These are phyloP conservation scores for Diplodus puntazzo DNA, from an alignment of 2,797 vertebrate species.

Conservation along the genomic window DNA sequence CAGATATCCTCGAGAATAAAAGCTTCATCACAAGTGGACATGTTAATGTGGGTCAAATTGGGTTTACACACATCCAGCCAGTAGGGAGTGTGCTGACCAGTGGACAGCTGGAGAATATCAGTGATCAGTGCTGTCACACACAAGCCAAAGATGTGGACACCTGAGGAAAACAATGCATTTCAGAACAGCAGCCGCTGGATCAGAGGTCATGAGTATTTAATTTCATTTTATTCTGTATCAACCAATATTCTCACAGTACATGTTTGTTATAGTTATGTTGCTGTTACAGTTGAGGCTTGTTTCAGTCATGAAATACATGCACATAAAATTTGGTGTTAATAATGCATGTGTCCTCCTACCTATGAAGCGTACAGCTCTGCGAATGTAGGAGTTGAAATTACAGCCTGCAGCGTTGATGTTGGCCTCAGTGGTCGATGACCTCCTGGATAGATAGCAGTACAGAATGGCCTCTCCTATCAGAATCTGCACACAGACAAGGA, in stretches of 20 bases:
- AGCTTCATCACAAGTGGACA: conserved; percentile 93
- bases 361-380: conserved; percentile 95
- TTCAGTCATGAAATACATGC: background rate
- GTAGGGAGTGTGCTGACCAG: conserved; percentile 94
- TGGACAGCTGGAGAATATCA: conserved; percentile 94
- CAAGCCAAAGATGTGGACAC: conserved; percentile 94
- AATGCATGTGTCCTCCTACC: conserved; percentile 80
- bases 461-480: conserved; percentile 95
- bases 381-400: conserved; percentile 97
- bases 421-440: conserved; percentile 89
- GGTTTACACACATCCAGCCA: conserved; percentile 97
- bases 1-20: conserved; percentile 97
- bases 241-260: background rate
- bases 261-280: background rate
- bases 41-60: conserved; percentile 93
- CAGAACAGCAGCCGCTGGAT: background rate
- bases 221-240: background rate
- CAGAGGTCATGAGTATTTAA: too few species aligned
- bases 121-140: conserved; percentile 95
- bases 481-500: conserved; percentile 83
- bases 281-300: background rate
- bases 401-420: conserved; percentile 97
- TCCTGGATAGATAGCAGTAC: conserved; percentile 93
- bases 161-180: conserved; percentile 67
- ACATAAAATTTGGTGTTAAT: background rate